phyloP scores from a whole-genome alignment of 1,140 invertebrate genomes.

The Brachionus asplanchnoidis region DNA sequence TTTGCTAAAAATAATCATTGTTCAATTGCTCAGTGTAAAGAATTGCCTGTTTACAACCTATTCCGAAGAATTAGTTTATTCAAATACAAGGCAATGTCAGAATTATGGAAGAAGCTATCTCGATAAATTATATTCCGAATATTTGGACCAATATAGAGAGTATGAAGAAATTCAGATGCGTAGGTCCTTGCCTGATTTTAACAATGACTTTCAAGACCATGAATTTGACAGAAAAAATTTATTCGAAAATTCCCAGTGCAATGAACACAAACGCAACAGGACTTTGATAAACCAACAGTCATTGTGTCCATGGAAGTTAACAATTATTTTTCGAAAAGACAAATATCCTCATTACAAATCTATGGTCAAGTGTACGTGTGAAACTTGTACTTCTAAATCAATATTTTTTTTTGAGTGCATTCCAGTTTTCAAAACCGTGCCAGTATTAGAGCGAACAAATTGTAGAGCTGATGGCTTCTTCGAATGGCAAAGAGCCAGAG shows the following conservation, averaged over 20 bases:
- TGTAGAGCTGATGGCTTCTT: neutral
- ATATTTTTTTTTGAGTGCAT: neutral
- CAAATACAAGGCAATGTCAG: neutral
- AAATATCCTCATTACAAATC: neutral
- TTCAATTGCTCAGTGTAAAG: neutral
- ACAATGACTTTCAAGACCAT: neutral
- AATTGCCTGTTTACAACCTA: neutral
- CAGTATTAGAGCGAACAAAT: neutral
- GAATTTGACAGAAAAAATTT: neutral
- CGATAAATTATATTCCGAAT: neutral
- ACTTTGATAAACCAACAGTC: neutral
- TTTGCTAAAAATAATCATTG: neutral
- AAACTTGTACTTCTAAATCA: neutral
- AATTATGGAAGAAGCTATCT: neutral
- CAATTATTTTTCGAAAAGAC: neutral
- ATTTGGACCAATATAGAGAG: neutral
- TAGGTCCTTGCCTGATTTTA: neutral
- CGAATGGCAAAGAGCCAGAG: neutral
- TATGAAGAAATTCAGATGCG: neutral
- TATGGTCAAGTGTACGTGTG: neutral
- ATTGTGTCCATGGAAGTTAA: neutral
- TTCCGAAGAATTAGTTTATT: neutral
- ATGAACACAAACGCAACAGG: neutral
- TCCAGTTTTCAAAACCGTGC: neutral
- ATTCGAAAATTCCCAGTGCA: neutral